Percentiles rank a stretch among this genome's conserved stretches.
phyloP scores from a whole-genome alignment of 2,113 vertebrate species.

The Ptilonorhynchus violaceus region DNA sequence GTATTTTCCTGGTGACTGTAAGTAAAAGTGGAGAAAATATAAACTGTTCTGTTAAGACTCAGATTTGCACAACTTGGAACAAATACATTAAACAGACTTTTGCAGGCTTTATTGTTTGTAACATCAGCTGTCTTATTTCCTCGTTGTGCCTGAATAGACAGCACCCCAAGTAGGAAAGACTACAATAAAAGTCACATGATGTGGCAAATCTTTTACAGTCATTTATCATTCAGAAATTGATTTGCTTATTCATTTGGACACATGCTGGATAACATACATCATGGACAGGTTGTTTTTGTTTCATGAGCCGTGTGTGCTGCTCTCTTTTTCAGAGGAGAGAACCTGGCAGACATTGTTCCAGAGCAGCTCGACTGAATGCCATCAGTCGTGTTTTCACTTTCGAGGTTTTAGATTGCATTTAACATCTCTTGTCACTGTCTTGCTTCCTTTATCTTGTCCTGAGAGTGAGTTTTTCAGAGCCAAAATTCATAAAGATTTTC shows the following conservation, averaged over 20 bases:
- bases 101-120: neutral
- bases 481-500: neutral
- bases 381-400: accelerated
- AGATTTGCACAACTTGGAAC: neutral
- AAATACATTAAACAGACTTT: neutral
- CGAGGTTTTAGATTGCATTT: neutral
- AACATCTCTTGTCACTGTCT: neutral
- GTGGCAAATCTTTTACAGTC: neutral
- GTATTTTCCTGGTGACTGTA: neutral
- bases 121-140: neutral
- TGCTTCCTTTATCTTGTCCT: neutral
- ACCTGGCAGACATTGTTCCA: neutral
- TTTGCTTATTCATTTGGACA: neutral
- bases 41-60: neutral
- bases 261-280: neutral
- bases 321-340: neutral
- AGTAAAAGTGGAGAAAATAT: neutral
- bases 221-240: neutral
- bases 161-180: neutral
- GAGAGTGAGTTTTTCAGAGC: neutral
- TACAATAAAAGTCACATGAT: neutral
- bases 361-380: neutral
- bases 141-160: neutral
- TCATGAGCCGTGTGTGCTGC: accelerated
- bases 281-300: neutral